Evolutionary conservation across 2,888 invertebrate species (phyloP).

Genomic region (Odontomyia ornata): DNA sequence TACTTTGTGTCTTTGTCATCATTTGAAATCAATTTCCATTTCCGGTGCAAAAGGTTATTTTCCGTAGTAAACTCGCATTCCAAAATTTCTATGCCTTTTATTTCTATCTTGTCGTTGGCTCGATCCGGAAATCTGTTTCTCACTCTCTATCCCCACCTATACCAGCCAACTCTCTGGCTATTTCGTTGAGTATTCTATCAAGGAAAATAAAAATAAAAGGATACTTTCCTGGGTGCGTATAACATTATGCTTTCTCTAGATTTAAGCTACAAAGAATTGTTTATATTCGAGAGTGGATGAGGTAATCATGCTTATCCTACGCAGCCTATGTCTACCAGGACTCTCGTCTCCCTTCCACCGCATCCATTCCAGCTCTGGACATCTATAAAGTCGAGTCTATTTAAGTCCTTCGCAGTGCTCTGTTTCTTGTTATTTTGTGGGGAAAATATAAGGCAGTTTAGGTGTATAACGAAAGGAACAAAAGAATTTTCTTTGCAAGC

Average conservation of each 20-base stretch:
- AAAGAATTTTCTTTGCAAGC: background rate
- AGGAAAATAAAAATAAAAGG: background rate
- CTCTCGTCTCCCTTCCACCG: background rate
- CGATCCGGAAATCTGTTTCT: slow-evolving; percentile 26
- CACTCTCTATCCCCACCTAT: background rate
- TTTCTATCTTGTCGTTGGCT: no score
- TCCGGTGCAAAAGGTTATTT: slow-evolving; percentile 28
- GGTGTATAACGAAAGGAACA: background rate
- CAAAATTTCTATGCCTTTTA: background rate
- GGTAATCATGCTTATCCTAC: background rate
- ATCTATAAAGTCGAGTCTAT: no score
- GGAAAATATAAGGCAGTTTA: background rate
- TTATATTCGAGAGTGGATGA: background rate
- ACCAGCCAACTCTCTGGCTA: background rate
- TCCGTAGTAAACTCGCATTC: background rate
- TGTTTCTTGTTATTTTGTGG: background rate
- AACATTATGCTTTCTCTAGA: background rate
- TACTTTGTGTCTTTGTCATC: slow-evolving; percentile 28
- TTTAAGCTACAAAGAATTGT: slow-evolving; percentile 1
- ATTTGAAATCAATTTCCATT: slow-evolving; percentile 38
- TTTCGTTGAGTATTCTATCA: background rate
- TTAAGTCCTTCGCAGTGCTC: background rate
- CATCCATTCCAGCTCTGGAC: background rate
- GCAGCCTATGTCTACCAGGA: no score
- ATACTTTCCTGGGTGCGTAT: slow-evolving; percentile 19